These are phyloP conservation scores for Cremastinae sp. DNA, from an alignment of 2,888 invertebrate genomes.

Conservation along the genomic window DNA sequence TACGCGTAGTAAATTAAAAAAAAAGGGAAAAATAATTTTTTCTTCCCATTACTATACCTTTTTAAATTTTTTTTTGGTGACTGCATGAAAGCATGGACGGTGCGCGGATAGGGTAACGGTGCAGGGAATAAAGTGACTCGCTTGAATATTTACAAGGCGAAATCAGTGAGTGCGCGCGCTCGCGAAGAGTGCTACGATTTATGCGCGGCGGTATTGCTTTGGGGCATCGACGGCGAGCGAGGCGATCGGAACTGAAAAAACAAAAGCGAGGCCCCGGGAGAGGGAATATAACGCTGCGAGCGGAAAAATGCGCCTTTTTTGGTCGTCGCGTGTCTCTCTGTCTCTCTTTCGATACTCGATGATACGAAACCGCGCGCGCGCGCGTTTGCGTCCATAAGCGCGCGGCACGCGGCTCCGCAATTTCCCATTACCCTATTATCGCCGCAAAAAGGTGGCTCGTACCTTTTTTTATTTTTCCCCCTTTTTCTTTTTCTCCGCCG, in stretches of 20 bases:
- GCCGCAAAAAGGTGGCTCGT: conserved; percentile 23
- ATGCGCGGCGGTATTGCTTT: conserved; percentile 48
- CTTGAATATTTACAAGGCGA: conserved; percentile 49
- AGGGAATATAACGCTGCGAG: background rate
- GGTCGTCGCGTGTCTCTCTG: conserved; percentile 1
- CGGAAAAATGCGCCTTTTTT: conserved; percentile 5
- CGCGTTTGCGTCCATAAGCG: conserved; percentile 1
- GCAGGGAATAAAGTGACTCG: conserved; percentile 28
- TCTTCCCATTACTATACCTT: background rate
- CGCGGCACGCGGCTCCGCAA: conserved; percentile 49
- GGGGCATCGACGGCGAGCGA: conserved; percentile 45
- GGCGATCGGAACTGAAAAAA: conserved; percentile 36
- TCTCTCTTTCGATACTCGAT: conserved; percentile 46
- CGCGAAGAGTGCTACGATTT: conserved; percentile 39
- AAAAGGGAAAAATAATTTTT: background rate
- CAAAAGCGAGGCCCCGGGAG: background rate
- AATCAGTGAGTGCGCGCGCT: conserved; percentile 35
- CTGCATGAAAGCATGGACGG: conserved; percentile 6
- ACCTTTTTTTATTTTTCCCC: too few relatives aligned
- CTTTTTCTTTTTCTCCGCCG: background rate
- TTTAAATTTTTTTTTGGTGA: background rate
- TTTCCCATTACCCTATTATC: conserved; percentile 58
- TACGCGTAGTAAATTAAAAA: background rate
- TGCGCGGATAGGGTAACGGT: conserved; percentile 34
- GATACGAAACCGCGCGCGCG: conserved; percentile 35